Evolutionary conservation across 2,113 vertebrate species (phyloP).

Genomic region (Urocitellus parryii): DNA sequence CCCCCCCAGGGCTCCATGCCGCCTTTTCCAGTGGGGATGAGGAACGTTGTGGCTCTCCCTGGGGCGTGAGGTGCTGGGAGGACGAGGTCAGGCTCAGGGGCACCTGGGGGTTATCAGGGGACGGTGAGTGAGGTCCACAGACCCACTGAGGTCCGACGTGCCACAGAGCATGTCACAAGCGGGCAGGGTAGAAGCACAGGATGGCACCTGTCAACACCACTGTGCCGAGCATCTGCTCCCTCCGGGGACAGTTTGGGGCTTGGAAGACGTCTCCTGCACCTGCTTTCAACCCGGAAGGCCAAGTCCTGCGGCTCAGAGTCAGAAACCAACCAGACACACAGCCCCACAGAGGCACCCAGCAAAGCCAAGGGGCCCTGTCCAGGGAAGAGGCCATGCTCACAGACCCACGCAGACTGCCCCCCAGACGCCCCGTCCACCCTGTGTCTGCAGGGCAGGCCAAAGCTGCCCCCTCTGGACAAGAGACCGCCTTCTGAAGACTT

Average conservation of each 20-base stretch:
- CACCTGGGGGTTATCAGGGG: too few species aligned
- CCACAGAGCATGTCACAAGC: too few species aligned
- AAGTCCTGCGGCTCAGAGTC: background rate
- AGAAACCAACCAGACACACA: background rate
- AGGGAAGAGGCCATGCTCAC: fast-evolving
- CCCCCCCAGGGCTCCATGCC: background rate
- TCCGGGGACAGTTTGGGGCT: background rate
- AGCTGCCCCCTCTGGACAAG: background rate
- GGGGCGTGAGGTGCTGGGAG: fast-evolving
- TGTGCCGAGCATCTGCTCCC: background rate
- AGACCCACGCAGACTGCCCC: background rate
- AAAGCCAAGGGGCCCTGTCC: background rate
- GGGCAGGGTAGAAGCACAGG: too few species aligned
- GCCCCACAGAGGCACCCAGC: background rate
- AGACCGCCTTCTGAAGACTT: background rate
- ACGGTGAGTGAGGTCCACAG: background rate
- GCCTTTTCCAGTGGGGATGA: slow-evolving; percentile 49
- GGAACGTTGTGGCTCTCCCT: background rate
- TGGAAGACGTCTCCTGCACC: background rate
- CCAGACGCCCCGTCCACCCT: too few species aligned
- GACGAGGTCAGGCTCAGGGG: background rate
- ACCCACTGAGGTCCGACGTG: background rate
- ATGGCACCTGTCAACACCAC: background rate
- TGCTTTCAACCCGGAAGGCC: background rate
- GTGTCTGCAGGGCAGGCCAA: background rate